Percentiles rank a stretch among this genome's conserved stretches.
These are phyloP conservation scores for Rhyacophila brunnea DNA, from an alignment of 1,140 invertebrate species.

Conservation along the genomic window DNA sequence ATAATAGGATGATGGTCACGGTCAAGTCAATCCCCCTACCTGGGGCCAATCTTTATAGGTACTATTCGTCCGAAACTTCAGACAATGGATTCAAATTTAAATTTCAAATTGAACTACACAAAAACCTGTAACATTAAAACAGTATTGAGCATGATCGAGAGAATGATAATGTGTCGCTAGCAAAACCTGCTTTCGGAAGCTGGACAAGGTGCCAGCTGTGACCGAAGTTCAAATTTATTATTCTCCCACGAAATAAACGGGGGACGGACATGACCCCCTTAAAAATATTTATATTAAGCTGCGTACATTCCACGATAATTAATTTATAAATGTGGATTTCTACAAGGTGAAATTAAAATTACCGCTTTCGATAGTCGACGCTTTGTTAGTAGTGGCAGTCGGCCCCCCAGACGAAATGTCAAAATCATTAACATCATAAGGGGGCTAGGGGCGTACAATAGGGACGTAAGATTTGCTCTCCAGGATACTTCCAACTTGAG, in stretches of 20 bases:
- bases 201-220: not conserved
- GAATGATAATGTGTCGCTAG: too few species aligned
- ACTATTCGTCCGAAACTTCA: too few species aligned
- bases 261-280: not conserved
- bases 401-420: constrained; percentile 8
- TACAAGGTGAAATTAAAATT: constrained; percentile 10
- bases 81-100: too few species aligned
- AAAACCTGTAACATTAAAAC: too few species aligned
- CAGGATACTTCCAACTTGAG: not conserved
- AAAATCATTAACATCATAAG: constrained; percentile 10
- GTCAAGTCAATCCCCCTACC: too few species aligned
- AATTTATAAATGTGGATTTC: constrained; percentile 4
- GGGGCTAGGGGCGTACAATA: constrained; percentile 7
- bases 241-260: not conserved
- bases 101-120: too few species aligned
- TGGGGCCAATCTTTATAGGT: too few species aligned
- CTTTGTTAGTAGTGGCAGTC: constrained; percentile 11
- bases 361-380: not conserved
- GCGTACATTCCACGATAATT: not conserved
- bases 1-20: too few species aligned
- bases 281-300: too few species aligned
- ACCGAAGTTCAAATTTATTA: not conserved
- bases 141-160: too few species aligned
- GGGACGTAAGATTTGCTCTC: not conserved
- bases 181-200: not conserved